Conservation (phyloP, 2,113 vertebrate species). For the Elephantulus edwardii region DNA sequence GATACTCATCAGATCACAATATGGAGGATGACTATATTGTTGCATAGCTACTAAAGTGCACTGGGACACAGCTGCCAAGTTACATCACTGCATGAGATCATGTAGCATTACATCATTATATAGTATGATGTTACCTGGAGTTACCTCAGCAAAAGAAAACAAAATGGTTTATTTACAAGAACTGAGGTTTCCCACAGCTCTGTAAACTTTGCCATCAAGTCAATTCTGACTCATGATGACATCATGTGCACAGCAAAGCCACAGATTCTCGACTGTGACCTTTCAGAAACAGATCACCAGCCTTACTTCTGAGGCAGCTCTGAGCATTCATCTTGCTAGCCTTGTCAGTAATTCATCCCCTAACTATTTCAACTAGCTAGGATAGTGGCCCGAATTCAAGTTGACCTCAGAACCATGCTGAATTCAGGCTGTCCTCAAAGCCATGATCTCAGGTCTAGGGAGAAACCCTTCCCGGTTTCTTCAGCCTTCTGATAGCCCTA, state of each 20-base stretch:
- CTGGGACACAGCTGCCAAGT: too few relatives aligned
- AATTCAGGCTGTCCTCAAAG: too few relatives aligned
- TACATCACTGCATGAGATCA: too few relatives aligned
- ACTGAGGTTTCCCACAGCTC: background rate
- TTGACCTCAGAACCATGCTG: too few relatives aligned
- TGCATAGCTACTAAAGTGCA: too few relatives aligned
- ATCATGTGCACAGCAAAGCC: too few relatives aligned
- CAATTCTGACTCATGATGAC: background rate
- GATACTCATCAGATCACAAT: too few relatives aligned
- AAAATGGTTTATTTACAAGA: background rate
- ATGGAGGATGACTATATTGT: too few relatives aligned
- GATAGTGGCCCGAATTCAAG: background rate
- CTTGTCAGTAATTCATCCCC: background rate
- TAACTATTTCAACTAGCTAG: background rate
- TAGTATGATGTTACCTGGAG: too few relatives aligned
- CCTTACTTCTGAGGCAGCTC: background rate
- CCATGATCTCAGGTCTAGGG: too few relatives aligned
- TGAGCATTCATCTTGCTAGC: background rate
- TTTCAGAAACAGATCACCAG: background rate
- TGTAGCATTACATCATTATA: too few relatives aligned
- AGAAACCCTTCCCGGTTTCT: background rate
- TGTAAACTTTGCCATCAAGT: background rate
- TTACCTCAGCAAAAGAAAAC: background rate
- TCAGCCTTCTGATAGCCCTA: background rate
- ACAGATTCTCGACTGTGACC: too few relatives aligned